Evolutionary conservation across 2,113 vertebrate genomes (phyloP), one percentile per base, ranked within the genome.

Genomic region (Trichechus manatus): DNA sequence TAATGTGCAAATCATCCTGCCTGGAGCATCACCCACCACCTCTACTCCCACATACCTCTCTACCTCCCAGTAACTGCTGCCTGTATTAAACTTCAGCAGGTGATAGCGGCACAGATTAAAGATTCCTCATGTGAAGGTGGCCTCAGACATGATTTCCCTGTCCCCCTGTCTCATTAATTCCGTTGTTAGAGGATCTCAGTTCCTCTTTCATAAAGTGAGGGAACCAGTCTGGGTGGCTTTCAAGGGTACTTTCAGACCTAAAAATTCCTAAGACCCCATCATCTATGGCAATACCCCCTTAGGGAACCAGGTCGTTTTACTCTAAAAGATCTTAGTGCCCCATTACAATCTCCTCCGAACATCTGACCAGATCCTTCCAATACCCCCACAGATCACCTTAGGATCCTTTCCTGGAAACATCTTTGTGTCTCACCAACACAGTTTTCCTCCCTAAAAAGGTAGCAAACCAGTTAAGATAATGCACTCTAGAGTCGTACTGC

Each of bases 261-360:
- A 81, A 53, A 70, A 19, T 68, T 66, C 44, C 74, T 89, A 89
- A 88, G 13, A 10, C 23, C 36, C n/a, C 44, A 27, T 31, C 0
- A 44, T 77, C 53, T 42, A 27, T 9, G 5, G 47, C 39, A 93
- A 39, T 27, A 39, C 1, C 9, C 1, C 2, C 29, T 29, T 50
- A 91, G 81, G 79, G 22, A 95, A 78, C 17, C 81, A 78, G 42
- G 20, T 64, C 20, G 27, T n/a, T 87, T 90, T 63, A 23, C 47
- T 88, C 83, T n/a, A 50, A 87, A 89, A 88, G 42, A 23, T 59
- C 91, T 68, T 33, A 17, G 47, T 85, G 36, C 20, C 39, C 64
- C 33, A 19, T 70, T 36, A 9, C 25, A 10, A 33, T 17, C 63
- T 27, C 22, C 80, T 39, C 27, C 47, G 39, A 89, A 91, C 13